These are phyloP conservation scores for Noctua fimbriata DNA, from an alignment of 2,888 invertebrate species.

Conservation along the genomic window DNA sequence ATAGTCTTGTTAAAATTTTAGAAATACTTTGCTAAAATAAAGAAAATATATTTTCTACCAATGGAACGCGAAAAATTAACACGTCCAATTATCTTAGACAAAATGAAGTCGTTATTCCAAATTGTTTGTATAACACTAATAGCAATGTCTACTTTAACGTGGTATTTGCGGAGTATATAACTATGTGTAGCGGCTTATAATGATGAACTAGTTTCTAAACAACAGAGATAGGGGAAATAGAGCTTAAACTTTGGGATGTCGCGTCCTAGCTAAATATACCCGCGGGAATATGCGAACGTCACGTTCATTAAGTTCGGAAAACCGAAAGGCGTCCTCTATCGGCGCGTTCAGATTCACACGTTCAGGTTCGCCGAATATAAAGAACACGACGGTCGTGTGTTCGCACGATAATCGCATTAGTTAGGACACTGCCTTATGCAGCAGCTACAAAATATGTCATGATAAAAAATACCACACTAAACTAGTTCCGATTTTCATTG, in stretches of 20 bases:
- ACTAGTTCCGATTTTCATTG: neutral
- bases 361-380: neutral
- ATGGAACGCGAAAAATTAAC: slow-evolving; percentile 35
- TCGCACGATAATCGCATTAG: neutral
- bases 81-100: slow-evolving; percentile 24
- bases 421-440: neutral
- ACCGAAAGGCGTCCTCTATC: neutral
- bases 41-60: slow-evolving; percentile 16
- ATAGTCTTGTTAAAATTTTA: slow-evolving; percentile 19
- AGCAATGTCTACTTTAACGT: neutral
- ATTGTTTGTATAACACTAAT: slow-evolving; percentile 16
- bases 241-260: neutral
- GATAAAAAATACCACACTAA: neutral
- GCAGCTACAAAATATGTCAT: neutral
- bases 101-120: slow-evolving; percentile 24
- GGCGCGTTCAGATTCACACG: neutral
- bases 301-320: neutral
- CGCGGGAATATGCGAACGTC: neutral
- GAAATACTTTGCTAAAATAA: slow-evolving; percentile 34
- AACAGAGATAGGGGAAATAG: neutral
- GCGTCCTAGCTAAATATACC: neutral
- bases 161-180: neutral
- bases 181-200: neutral
- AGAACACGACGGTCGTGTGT: neutral
- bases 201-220: neutral